A percentile compares a stretch with the other conserved stretches of the same genome.
phyloP scores from a whole-genome alignment of 2,888 invertebrate species.

The Harpagoxenus sublaevis region DNA sequence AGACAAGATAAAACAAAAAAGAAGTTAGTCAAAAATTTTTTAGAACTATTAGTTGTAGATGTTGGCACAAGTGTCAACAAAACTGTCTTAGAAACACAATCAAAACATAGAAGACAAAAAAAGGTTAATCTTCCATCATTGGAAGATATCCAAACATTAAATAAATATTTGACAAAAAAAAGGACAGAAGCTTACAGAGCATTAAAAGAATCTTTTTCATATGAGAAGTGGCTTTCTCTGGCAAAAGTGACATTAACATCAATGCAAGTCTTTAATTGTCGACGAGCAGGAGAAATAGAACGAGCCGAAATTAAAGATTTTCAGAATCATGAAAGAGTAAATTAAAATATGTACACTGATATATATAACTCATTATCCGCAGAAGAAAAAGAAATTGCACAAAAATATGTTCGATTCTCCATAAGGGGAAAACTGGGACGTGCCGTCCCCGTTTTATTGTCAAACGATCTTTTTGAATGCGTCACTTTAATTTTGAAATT shows the following conservation, averaged over 20 bases:
- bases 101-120: background rate
- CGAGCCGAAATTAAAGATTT: background rate
- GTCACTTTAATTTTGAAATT: too few species aligned
- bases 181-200: background rate
- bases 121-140: background rate
- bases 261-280: background rate
- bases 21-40: background rate
- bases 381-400: background rate
- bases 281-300: constrained; percentile 20
- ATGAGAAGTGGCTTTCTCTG: background rate
- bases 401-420: constrained; percentile 15
- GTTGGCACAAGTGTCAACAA: background rate
- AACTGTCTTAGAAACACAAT: background rate
- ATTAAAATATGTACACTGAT: constrained; percentile 8
- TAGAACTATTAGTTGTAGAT: background rate
- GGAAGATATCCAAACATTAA: background rate
- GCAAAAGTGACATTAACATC: background rate
- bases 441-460: background rate
- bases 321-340: background rate
- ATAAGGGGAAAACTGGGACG: background rate
- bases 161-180: background rate
- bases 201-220: background rate
- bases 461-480: too few species aligned
- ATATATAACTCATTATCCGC: constrained; percentile 7
- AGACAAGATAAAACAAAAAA: background rate